Percentiles rank a stretch among this genome's conserved stretches.
Evolutionary conservation across 2,113 vertebrate species (phyloP).

Genomic region (Cavia aperea): DNA sequence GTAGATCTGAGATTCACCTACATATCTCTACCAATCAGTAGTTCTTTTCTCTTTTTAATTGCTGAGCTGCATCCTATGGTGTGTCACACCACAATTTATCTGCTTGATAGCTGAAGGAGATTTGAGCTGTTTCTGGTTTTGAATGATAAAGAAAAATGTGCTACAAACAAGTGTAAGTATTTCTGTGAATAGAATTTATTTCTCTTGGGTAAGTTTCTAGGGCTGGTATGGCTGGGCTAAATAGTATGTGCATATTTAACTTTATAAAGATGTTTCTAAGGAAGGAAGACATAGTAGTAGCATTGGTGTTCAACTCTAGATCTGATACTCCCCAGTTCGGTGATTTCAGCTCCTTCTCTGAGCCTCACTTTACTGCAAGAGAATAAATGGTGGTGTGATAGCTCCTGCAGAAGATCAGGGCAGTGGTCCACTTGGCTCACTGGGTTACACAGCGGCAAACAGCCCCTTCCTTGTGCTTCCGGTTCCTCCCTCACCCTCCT

Average conservation of each 20-base stretch:
- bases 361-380: neutral
- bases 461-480: neutral
- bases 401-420: neutral
- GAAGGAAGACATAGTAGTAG: fast-evolving
- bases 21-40: neutral
- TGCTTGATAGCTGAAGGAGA: neutral
- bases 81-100: neutral
- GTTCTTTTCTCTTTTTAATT: neutral
- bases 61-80: neutral
- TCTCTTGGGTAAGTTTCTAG: neutral
- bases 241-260: neutral
- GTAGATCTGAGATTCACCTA: neutral
- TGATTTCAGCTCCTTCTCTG: neutral
- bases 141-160: neutral
- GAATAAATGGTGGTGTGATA: neutral
- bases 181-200: neutral
- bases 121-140: neutral
- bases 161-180: neutral
- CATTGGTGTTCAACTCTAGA: neutral
- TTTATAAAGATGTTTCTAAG: neutral
- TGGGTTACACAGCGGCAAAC: neutral
- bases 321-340: neutral
- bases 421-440: neutral
- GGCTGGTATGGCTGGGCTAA: neutral
- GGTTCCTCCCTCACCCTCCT: neutral